Evolutionary conservation across 2,797 vertebrate genomes (phyloP), one percentile per base, ranked within the genome.

Genomic region (Chelon labrosus): DNA sequence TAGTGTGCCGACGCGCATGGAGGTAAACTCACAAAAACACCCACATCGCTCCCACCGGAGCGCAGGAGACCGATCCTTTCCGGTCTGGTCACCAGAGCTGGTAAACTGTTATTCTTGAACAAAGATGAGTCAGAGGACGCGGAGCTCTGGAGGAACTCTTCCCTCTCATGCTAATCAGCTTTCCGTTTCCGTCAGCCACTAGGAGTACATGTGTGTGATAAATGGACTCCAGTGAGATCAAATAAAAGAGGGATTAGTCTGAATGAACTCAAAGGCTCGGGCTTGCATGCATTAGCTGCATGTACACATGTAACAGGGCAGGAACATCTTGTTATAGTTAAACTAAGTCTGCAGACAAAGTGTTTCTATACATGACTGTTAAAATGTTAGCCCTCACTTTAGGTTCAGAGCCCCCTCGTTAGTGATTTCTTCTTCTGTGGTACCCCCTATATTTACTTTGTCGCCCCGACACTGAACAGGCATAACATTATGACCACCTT

Each of bases 91-190:
- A 59, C 83, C 61, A 49, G 56, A 19, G 58, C 19, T 83, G 64
- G 70, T 65, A 44, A 16, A 38, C 51, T 86, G 86, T 92, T 92
- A 60, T 75, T 88, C 71, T 89, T 92, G 87, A 89, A 78, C 27
- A 10, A 31, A 87, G 77, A 90, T 92, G 77, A 91, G 84, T 90
- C 79, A 81, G 64, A 64, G 58, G 12, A 49, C 66, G 56, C 44
- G 27, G 53, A n/a, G 42, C 17, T 66, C 85, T 84, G 87, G 82
- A 89, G 84, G 79, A 77, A 54, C 72, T 57, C 39, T 81, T 64
- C 71, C 9, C 79, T 78, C 74, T 65, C 62, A 79, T 77, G 77
- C 80, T 75, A 73, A 85, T 52, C 63, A 64, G 63, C 52, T 59
- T 73, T 73, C 62, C 70, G 14, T 50, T 85, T 71, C 68, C 65